These are phyloP conservation scores for Melanaphis sacchari DNA, from an alignment of 1,140 invertebrate genomes.

Conservation along the genomic window DNA sequence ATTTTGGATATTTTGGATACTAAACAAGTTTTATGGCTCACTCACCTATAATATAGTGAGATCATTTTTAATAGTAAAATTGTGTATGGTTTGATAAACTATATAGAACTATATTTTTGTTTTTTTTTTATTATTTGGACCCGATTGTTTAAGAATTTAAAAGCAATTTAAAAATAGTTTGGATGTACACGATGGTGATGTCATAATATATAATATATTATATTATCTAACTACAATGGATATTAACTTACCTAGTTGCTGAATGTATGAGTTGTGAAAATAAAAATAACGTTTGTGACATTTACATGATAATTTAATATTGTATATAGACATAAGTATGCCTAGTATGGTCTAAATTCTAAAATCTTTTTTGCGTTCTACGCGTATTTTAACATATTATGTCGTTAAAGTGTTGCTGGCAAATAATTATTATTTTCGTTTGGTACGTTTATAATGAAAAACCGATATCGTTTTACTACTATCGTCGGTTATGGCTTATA, in stretches of 20 bases:
- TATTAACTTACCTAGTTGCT: too few relatives aligned
- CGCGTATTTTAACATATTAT: not conserved
- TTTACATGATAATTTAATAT: not conserved
- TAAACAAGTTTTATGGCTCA: not conserved
- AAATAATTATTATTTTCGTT: not conserved
- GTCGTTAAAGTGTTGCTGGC: not conserved
- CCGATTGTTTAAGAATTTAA: not conserved
- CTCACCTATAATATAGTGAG: not conserved
- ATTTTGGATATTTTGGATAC: not conserved
- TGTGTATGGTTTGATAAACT: not conserved
- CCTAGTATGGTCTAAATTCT: not conserved
- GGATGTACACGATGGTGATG: not conserved
- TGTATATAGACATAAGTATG: not conserved
- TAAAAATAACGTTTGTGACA: not conserved
- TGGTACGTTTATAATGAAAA: not conserved
- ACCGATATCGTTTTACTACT: not conserved
- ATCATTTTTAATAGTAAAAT: conserved; percentile 31
- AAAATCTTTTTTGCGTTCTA: not conserved
- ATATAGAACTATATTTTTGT: not conserved
- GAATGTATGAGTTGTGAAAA: not conserved
- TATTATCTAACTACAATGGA: too few relatives aligned
- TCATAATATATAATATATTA: not conserved
- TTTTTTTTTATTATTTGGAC: not conserved
- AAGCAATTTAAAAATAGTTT: not conserved
- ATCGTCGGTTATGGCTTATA: not conserved